A percentile compares a stretch with the other conserved stretches of the same genome.
Evolutionary conservation across 2,797 vertebrate genomes (phyloP).

Genomic region (Ceyx erithaca): DNA sequence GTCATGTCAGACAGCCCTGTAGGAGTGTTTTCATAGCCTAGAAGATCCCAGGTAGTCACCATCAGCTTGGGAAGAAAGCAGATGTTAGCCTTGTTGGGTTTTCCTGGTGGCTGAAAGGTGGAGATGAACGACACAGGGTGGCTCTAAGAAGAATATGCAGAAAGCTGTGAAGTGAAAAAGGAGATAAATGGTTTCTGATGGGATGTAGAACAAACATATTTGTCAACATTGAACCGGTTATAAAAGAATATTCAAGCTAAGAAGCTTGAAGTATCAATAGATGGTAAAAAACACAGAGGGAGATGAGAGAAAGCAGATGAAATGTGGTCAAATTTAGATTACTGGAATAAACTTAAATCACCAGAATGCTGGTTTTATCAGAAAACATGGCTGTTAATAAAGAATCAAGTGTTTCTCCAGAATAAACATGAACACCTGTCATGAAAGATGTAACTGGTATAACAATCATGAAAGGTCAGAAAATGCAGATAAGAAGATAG

Average conservation of each 20-base stretch:
- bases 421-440: neutral
- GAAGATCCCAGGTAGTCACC: neutral
- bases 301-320: neutral
- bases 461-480: neutral
- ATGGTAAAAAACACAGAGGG: neutral
- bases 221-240: neutral
- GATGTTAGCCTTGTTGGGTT: neutral
- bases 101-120: neutral
- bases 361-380: neutral
- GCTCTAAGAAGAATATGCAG: neutral
- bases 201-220: neutral
- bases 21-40: neutral
- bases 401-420: neutral
- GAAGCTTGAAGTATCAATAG: neutral
- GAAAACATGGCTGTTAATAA: neutral
- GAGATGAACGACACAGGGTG: neutral
- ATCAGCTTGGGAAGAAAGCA: neutral
- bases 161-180: neutral
- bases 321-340: neutral
- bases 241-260: neutral
- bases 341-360: neutral
- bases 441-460: neutral
- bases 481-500: neutral
- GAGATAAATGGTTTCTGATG: neutral
- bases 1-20: neutral